A percentile compares a stretch with the other conserved stretches of the same genome.
These are phyloP conservation scores for Mantis religiosa DNA, from an alignment of 2,888 invertebrate species.

Conservation along the genomic window DNA sequence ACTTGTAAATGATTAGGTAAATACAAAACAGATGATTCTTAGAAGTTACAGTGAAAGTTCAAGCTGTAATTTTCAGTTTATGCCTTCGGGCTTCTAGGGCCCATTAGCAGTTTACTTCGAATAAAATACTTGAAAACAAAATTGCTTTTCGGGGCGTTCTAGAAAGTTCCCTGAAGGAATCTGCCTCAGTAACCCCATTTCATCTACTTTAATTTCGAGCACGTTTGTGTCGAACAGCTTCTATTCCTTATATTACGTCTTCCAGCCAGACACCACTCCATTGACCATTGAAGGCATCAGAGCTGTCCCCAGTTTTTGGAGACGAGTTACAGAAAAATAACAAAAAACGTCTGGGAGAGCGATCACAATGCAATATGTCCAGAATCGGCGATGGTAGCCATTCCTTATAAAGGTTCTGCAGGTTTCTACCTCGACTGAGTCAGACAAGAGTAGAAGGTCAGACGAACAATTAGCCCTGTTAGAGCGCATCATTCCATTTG, in stretches of 20 bases:
- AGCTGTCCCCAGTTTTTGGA: background rate
- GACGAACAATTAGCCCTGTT: background rate
- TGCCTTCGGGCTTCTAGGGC: too few species aligned
- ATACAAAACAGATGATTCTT: too few species aligned
- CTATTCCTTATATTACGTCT: background rate
- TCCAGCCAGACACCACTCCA: background rate
- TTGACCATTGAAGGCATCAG: background rate
- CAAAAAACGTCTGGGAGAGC: background rate
- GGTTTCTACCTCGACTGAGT: background rate
- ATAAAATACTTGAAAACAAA: too few species aligned
- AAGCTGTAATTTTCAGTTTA: too few species aligned
- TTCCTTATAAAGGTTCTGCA: background rate
- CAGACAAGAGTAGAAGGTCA: background rate
- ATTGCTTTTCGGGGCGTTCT: too few species aligned
- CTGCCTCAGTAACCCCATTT: background rate
- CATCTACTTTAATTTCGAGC: background rate
- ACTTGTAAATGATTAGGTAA: too few species aligned
- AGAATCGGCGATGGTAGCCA: background rate
- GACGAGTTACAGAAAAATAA: background rate
- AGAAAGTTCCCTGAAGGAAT: background rate
- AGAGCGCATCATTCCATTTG: background rate
- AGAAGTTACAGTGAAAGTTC: too few species aligned
- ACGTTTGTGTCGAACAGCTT: background rate
- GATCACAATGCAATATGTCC: background rate
- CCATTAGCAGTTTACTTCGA: too few species aligned